Base-by-base conservation (phyloP, 1,140 invertebrate species). In the Drosophila pseudoananassae region DNA sequence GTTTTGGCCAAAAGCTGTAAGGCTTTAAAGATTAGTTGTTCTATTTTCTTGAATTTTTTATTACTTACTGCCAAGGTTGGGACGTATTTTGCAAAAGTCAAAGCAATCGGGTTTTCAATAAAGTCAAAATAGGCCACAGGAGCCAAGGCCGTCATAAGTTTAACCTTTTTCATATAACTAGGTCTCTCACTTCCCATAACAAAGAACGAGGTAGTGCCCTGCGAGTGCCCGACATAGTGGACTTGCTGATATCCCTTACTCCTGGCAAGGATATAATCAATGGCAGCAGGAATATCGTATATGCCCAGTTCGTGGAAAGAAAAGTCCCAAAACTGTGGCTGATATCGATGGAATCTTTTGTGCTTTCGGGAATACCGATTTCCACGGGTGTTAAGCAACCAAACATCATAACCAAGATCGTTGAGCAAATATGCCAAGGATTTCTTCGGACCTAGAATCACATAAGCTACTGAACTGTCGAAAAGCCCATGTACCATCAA, bases 321-420 rank as follows among this genome's bases (percentile, higher is more conserved):
- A 59, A 83, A 92, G 46, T 92, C 76, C 92, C 92, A 93, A 40
- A 92, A 93, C 47, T 91, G 65, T 5, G 57, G 59, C 15, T 90
- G 78, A 36, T 92, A 71, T 3, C 93, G 92, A 78, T 93, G 65
- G 9, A 93, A 75, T 1, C 76, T 79, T 14, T 91, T 75, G 90
- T 96, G 95, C 20, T 92, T 92, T 2, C 93, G 91, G 0, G 95
- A 96, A 80, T 95, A 95, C 0, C 92, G 92, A 76, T 94, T 96
- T 2, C 96, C 96, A 31, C 96, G 92, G 4, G 93, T 93, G 82
- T 96, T 97, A 0, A 94, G 94, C 76, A 96, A 59, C 96, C 96
- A 97, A 0, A 96, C 94, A 75, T 96, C 95, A 55, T 93, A 96
- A 3, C 94, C 94, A 14, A 89, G 87, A 73, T 97, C 95, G 0